Conservation (phyloP, 92 coral and sea anemone species). For the Paragorgia papillata region DNA sequence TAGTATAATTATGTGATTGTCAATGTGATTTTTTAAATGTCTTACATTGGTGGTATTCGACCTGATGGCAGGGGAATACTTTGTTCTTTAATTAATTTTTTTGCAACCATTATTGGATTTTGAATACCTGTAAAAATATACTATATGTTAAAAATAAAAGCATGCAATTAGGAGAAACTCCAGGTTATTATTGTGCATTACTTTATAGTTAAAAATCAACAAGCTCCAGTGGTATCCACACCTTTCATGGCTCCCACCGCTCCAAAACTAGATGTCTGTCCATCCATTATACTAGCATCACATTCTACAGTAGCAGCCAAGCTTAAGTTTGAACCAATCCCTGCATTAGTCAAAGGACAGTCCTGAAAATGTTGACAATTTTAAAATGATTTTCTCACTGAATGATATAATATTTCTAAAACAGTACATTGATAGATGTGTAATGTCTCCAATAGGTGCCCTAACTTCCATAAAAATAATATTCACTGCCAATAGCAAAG, state of each 20-base stretch:
- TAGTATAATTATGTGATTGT: background rate
- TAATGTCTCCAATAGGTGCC: too few species aligned
- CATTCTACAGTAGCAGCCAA: constrained; percentile 78
- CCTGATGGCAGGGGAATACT: constrained; percentile 66
- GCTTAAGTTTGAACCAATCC: constrained; percentile 85
- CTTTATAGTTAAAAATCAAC: too few species aligned
- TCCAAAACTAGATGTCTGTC: constrained; percentile 80
- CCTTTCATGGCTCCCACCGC: constrained; percentile 92
- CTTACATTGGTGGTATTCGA: constrained; percentile 90
- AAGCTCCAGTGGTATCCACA: too few species aligned
- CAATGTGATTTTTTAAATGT: background rate
- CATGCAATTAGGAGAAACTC: too few species aligned
- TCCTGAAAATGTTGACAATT: constrained; percentile 54
- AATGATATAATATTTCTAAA: too few species aligned
- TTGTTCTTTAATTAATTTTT: constrained; percentile 69
- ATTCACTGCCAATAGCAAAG: too few species aligned
- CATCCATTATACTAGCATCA: constrained; percentile 98
- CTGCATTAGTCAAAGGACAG: constrained; percentile 88
- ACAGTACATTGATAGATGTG: too few species aligned
- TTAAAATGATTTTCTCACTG: too few species aligned
- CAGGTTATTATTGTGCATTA: too few species aligned
- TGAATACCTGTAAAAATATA: constrained; percentile 55
- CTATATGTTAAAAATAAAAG: too few species aligned
- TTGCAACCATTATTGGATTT: constrained; percentile 85
- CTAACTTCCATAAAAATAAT: too few species aligned